Evolutionary conservation across 2,113 vertebrate genomes (phyloP), one percentile per base, ranked within the genome.

Genomic region (Hepsetus odoe): DNA sequence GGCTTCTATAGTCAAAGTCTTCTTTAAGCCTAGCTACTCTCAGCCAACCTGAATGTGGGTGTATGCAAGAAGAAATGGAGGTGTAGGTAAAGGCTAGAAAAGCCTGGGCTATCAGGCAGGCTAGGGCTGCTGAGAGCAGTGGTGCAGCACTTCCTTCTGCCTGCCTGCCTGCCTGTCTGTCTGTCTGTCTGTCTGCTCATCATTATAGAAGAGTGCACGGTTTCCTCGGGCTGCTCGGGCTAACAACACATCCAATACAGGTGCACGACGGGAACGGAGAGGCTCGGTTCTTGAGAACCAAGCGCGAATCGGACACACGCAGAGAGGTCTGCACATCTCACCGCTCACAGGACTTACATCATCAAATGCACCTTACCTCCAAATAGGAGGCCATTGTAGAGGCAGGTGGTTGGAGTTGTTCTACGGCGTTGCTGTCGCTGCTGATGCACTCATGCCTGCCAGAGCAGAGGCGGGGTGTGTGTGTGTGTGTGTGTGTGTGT

Each of bases 341-440:
- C 61, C 5, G 51, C 51, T 2, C 13, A 14, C 40, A 11, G 3
- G 38, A 65, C n/a, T 38, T 22, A 46, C 38, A 68, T 33, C 2
- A 44, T 7, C 13, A 70, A 14, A 13, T 24, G 22, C 55, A 38
- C 33, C 86, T 91, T 84, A 93, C 92, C 91, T 91, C 83, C 44
- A 93, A 73, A 81, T 70, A 94, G 7, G 92, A 88, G 69, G 91
- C 90, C 93, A 92, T 92, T 9, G 44, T 74, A 22, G 14, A 49
- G 56, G 87, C 77, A 77, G 0, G 20, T 68, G 53, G 44, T 70
- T 81, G 46, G 64, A 66, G 28, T 18, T 83, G 55, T 83, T 72
- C 55, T 59, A 84, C 75, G 51, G 18, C 33, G 56, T 55, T 26
- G 46, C 20, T 20, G 46, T 18, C 12, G 40, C n/a, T 55, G 9